Base-by-base conservation (phyloP, 2,888 invertebrate species). In the Nomada ferruginata region DNA sequence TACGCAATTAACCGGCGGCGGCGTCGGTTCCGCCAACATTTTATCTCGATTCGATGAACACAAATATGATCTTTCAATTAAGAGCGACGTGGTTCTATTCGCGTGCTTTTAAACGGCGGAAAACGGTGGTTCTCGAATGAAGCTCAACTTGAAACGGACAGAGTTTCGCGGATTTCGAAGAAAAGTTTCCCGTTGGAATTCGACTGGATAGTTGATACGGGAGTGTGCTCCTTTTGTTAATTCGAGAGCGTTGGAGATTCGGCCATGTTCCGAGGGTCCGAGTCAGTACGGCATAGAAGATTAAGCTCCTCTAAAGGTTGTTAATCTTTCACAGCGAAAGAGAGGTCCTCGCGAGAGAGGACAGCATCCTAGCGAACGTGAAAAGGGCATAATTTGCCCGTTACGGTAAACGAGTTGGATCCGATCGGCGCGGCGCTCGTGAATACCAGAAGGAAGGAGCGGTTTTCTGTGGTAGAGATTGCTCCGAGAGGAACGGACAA, bases 241-340 rank as follows among this genome's bases (percentile, higher is more conserved):
- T 81, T 60, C 50, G 1, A 15, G 75, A 85, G 75, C 82, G 81
- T 77, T 82, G 61, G 89, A 87, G 89, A 89, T 89, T 84, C 80
- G 79, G 78, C 73, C 85, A 86, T 85, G 76, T 84, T 87, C 80
- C 84, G 76, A 70, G 80, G 79, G 83, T 83, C 87, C 80, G 87
- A 90, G 90, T 91, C 91, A 90, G 91, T 90, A 88, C 86, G 89
- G 88, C 88, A 86, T 79, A 86, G 82, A 89, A 91, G 89, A 91
- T 91, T 90, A 91, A 91, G 87, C 85, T 89, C 76, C 47, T 55
- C 26, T 53, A 75, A 29, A 63, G 72, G 79, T 61, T 29, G 72
- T 69, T 26, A 65, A 77, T 70, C 79, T 23, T 36, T 42, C 79
- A 44, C 64, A 57, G 63, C 59, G 74, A 63, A 65, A 64, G 44